Conservation (phyloP, 1,140 invertebrate species). For the Chelonus insularis region DNA sequence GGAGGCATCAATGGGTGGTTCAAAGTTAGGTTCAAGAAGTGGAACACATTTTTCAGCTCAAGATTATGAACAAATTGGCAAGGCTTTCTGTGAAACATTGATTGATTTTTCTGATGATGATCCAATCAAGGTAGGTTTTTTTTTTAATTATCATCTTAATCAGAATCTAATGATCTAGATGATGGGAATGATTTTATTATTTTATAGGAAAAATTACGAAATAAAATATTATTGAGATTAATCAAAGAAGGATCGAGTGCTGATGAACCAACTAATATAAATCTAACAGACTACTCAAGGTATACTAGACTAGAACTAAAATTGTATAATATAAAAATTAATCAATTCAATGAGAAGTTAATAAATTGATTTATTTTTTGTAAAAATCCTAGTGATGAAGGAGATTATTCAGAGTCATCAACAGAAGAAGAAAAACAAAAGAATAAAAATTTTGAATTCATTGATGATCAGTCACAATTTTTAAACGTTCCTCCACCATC, state of each 20-base stretch:
- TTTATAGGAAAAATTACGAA: constrained; percentile 70
- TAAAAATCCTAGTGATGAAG: constrained; percentile 68
- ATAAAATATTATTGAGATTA: constrained; percentile 77
- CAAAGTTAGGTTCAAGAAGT: constrained; percentile 74
- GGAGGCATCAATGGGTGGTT: constrained; percentile 91
- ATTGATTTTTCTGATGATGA: constrained; percentile 89
- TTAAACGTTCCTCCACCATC: constrained; percentile 63
- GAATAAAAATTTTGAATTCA: constrained; percentile 30
- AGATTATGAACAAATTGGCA: constrained; percentile 82
- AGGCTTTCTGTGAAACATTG: constrained; percentile 89
- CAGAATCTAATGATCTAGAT: background rate
- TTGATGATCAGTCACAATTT: constrained; percentile 32
- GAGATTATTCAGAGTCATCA: constrained; percentile 72
- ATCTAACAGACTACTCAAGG: constrained; percentile 84
- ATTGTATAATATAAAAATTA: background rate
- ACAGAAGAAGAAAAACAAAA: constrained; percentile 54
- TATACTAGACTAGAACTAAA: too few relatives aligned
- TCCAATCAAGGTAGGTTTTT: constrained; percentile 71
- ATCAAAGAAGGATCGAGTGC: constrained; percentile 83
- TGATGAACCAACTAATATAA: constrained; percentile 83
- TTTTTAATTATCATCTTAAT: background rate
- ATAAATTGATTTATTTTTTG: constrained; percentile 9
- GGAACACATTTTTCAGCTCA: constrained; percentile 84
- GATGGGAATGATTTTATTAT: background rate
- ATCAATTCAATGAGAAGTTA: constrained; percentile 21